These are phyloP conservation scores for Chloroceryle amazona DNA, from an alignment of 2,797 vertebrate species.

Conservation along the genomic window DNA sequence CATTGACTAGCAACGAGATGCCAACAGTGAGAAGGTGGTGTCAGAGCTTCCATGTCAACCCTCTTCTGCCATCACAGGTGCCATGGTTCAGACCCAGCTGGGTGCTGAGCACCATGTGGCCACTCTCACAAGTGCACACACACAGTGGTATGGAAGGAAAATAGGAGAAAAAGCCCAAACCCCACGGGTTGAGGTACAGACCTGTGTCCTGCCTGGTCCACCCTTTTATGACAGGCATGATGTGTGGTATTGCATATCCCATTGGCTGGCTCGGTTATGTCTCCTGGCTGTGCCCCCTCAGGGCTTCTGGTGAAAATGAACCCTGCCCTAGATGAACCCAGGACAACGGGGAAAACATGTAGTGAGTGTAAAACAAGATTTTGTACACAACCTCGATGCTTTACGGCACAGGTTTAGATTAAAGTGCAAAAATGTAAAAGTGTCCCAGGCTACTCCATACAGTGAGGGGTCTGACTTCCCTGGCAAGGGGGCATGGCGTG, in stretches of 20 bases:
- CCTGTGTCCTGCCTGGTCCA: no score
- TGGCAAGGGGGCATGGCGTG: neutral
- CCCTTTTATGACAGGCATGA: neutral
- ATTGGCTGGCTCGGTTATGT: neutral
- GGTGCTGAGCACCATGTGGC: no score
- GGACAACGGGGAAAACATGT: neutral
- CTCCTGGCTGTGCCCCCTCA: neutral
- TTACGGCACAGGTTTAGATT: neutral
- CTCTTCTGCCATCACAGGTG: neutral
- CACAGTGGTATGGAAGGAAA: neutral
- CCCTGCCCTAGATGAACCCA: neutral
- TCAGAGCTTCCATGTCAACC: neutral
- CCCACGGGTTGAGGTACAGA: neutral
- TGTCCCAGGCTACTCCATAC: fast-evolving
- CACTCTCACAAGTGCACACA: no score
- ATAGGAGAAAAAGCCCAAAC: neutral
- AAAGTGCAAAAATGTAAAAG: neutral
- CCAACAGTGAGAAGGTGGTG: neutral
- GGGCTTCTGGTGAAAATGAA: neutral
- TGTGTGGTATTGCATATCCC: neutral
- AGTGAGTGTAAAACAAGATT: neutral
- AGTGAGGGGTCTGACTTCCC: neutral
- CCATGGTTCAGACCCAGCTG: no score
- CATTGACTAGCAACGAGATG: neutral
- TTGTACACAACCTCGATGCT: neutral